phyloP scores from a whole-genome alignment of 37 sponge, comb jelly and placozoan species.

The Lycopodina hypogea region DNA sequence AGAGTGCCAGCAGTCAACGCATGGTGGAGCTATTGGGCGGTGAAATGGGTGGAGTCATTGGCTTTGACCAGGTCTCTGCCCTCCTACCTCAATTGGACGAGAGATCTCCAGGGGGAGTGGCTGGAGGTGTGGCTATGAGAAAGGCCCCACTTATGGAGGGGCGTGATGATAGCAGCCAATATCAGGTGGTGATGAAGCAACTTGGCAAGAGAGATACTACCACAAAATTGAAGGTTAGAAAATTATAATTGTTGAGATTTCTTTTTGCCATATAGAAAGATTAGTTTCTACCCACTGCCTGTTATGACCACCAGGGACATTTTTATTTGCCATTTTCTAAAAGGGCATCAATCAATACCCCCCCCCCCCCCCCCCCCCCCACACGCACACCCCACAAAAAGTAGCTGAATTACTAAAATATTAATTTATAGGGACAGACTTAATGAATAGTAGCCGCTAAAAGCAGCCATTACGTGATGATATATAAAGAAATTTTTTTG shows the following conservation, averaged over 20 bases:
- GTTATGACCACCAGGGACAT: no score
- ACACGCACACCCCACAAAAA: no score
- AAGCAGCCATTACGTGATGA: no score
- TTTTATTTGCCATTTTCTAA: no score
- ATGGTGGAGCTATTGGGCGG: slow-evolving; percentile 52
- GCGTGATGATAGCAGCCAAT: neutral
- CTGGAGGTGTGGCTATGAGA: neutral
- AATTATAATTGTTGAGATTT: no score
- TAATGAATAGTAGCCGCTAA: no score
- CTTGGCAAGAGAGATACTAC: slow-evolving; percentile 63
- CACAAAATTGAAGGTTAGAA: slow-evolving; percentile 67
- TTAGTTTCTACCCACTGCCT: neutral
- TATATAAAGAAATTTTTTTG: no score
- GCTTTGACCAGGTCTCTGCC: slow-evolving; percentile 55
- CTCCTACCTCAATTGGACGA: neutral
- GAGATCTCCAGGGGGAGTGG: neutral
- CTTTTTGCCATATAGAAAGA: neutral
- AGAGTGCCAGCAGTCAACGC: slow-evolving; percentile 70
- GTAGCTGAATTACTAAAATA: no score
- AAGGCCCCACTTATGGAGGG: neutral
- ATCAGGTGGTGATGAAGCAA: slow-evolving; percentile 63
- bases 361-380: no score
- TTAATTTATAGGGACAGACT: no score
- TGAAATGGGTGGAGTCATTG: slow-evolving; percentile 45
- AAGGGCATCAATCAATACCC: no score